Conservation (phyloP, 2,113 vertebrate species). For the Istiophorus platypterus region DNA sequence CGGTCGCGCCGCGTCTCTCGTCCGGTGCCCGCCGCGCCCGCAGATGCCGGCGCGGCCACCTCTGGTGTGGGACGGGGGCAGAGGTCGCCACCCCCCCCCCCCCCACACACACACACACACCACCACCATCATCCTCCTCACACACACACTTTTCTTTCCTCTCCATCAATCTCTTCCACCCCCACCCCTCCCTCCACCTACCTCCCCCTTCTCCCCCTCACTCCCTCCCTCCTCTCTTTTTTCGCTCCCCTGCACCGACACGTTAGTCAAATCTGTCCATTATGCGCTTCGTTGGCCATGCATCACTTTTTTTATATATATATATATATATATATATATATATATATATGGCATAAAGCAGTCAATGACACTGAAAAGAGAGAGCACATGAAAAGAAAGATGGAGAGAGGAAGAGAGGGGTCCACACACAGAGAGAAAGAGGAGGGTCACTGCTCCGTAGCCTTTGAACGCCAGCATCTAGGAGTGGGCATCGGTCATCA, state of each 20-base stretch:
- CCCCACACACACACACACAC: too few species aligned
- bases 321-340: too few species aligned
- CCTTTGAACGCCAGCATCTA: slow-evolving; percentile 52
- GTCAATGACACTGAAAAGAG: slow-evolving; percentile 76
- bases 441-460: slow-evolving; percentile 49
- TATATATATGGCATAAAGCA: slow-evolving; percentile 80
- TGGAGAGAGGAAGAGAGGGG: slow-evolving; percentile 1
- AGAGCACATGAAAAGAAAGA: slow-evolving; percentile 48
- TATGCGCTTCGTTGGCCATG: slow-evolving; percentile 76
- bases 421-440: slow-evolving; percentile 49
- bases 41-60: slow-evolving; percentile 73
- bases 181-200: slow-evolving; percentile 19
- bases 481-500: slow-evolving; percentile 55
- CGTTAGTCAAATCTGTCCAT: slow-evolving; percentile 77
- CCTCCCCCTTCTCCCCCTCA: background rate
- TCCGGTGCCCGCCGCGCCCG: slow-evolving; percentile 69
- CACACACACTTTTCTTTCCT: too few species aligned
- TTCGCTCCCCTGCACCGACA: slow-evolving; percentile 72
- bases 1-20: slow-evolving; percentile 66
- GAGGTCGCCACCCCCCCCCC: slow-evolving; percentile 66
- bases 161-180: slow-evolving; percentile 42
- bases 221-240: slow-evolving; percentile 50
- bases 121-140: too few species aligned
- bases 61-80: slow-evolving; percentile 58
- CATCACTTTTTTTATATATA: slow-evolving; percentile 77